phyloP scores from a whole-genome alignment of 2,797 vertebrate genomes.

The Sebastes flavidus region DNA sequence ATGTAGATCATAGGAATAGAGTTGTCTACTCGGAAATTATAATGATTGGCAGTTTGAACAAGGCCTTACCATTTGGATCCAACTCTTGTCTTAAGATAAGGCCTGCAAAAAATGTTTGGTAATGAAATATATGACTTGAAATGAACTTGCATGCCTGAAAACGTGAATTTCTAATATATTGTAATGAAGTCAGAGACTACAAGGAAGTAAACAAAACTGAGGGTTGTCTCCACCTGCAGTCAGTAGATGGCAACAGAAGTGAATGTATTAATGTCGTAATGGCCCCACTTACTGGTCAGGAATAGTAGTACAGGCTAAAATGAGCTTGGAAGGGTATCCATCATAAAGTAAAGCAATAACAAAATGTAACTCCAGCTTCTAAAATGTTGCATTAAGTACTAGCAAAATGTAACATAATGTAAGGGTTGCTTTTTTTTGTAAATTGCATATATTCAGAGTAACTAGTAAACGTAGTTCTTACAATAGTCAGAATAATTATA shows the following conservation, averaged over 20 bases:
- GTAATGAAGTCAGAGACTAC: neutral
- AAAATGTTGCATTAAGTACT: neutral
- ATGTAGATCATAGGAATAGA: neutral
- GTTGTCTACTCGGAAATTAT: neutral
- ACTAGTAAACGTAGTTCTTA: too few relatives aligned
- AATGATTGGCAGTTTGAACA: slow-evolving; percentile 5
- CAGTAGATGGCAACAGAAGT: neutral
- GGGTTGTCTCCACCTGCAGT: slow-evolving; percentile 64
- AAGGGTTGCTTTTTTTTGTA: neutral
- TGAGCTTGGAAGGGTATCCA: neutral
- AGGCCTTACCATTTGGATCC: neutral
- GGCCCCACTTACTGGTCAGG: slow-evolving; percentile 57
- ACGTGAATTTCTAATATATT: slow-evolving; percentile 15
- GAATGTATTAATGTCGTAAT: slow-evolving; percentile 38
- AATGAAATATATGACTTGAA: neutral
- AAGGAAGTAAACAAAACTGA: slow-evolving; percentile 7
- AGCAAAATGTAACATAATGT: neutral
- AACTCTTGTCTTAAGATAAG: neutral
- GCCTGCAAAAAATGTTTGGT: neutral
- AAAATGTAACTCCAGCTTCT: neutral
- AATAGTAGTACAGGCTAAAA: slow-evolving; percentile 5
- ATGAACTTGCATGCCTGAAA: neutral
- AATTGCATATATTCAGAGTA: neutral
- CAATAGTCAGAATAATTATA: too few relatives aligned
- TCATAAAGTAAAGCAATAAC: neutral